Evolutionary conservation across 1,140 invertebrate genomes (phyloP), one percentile per base, ranked within the genome.

Genomic region (Dreissena rostriformis): DNA sequence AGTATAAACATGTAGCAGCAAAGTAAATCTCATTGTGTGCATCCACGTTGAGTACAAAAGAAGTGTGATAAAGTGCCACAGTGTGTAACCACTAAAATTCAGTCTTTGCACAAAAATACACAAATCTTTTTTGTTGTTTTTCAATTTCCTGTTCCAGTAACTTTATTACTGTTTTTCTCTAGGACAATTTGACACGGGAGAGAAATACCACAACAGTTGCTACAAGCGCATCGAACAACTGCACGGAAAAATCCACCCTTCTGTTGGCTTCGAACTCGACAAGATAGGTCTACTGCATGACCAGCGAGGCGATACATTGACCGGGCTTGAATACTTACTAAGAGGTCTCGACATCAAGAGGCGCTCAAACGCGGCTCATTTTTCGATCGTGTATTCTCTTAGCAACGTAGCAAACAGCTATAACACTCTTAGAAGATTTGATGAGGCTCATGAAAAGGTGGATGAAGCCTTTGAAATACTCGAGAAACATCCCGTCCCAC

Each of bases 401-500:
- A 80, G 65, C 51, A 80, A 80, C 70, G 65, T 80, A 6, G 77
- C 77, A 12, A 80, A 80, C 28, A 29, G 28, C 7, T 71, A 55
- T 19, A 67, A 52, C 22, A 19, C 15, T 26, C n/a, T 80, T 7
- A 24, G 15, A n/a, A 68, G 24, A 52, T 80, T 52, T 52, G 49
- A 68, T 10, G 67, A 80, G 17, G 65, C 77, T 5, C 77, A 67
- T 68, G 51, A 24, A 2, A 22, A 68, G 10, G 24, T 80, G 26
- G 66, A 80, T 70, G 77, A 80, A 70, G 61, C 77, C 17, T 67
- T 80, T 39, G 52, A 68, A 19, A 70, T 80, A 24, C 66, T 70
- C 5, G 14, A 70, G 15, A 22, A n/a, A 19, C 61, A 67, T 65
- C 26, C 68, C 5, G 26, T 80, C 11, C 24, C 24, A 19, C 39